phyloP scores from a whole-genome alignment of 2,113 vertebrate genomes.

The Aptenodytes forsteri region DNA sequence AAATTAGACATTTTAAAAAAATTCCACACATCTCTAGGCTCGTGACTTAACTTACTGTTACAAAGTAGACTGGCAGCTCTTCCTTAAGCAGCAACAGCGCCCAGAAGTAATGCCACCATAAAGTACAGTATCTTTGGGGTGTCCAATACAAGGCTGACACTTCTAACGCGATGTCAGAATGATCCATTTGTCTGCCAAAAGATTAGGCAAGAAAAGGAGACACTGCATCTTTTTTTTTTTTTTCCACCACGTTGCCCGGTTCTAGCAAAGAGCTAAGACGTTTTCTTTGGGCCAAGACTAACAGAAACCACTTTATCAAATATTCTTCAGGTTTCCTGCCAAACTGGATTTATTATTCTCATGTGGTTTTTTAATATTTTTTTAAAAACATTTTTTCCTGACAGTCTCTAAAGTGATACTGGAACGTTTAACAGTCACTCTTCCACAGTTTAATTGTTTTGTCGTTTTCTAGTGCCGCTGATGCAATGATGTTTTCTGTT shows the following conservation, averaged over 20 bases:
- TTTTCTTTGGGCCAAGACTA: constrained; percentile 51
- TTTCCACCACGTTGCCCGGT: background rate
- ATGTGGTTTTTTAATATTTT: background rate
- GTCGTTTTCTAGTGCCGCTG: constrained; percentile 97
- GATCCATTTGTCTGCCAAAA: constrained; percentile 25
- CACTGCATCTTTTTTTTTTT: background rate
- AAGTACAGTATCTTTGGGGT: constrained; percentile 35
- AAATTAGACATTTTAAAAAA: background rate
- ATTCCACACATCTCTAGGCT: constrained; percentile 32
- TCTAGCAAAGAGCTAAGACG: constrained; percentile 38
- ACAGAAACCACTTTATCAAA: constrained; percentile 46
- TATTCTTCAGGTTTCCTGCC: constrained; percentile 36
- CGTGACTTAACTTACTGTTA: constrained; percentile 54
- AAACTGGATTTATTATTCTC: background rate
- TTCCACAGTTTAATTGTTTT: constrained; percentile 99
- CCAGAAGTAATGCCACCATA: background rate
- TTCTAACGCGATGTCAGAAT: background rate
- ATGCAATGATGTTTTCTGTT: constrained; percentile 98
- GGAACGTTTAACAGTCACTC: constrained; percentile 91
- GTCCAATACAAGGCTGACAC: background rate
- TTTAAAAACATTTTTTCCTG: constrained; percentile 18
- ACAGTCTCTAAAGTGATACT: constrained; percentile 43
- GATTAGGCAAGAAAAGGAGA: constrained; percentile 47
- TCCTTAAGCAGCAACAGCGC: background rate
- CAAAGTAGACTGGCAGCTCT: constrained; percentile 24